Percentiles rank a stretch among this genome's conserved stretches.
These are phyloP conservation scores for Trichogramma dendrolimi DNA, from an alignment of 2,888 invertebrate genomes.

Conservation along the genomic window DNA sequence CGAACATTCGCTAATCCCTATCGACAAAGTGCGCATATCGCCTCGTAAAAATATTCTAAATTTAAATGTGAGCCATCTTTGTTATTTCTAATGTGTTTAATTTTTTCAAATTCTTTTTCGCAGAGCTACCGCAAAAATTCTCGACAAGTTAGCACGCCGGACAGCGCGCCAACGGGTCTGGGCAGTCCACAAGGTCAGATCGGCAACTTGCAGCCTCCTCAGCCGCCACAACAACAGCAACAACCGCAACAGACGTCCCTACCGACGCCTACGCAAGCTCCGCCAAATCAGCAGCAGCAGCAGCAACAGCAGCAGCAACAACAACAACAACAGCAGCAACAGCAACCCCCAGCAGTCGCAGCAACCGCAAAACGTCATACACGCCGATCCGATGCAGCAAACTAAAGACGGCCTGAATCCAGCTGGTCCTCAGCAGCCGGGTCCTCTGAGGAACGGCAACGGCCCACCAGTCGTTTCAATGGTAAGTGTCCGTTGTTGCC, in stretches of 20 bases:
- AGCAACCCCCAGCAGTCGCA: constrained; percentile 39
- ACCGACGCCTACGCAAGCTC: constrained; percentile 20
- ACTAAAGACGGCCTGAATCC: constrained; percentile 50
- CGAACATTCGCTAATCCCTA: too few relatives aligned
- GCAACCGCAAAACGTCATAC: constrained; percentile 33
- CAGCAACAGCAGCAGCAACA: constrained; percentile 49
- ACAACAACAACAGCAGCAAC: constrained; percentile 36
- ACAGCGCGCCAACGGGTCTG: constrained; percentile 48
- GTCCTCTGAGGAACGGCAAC: constrained; percentile 49
- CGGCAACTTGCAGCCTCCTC: constrained; percentile 45
- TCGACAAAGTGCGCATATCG: too few relatives aligned
- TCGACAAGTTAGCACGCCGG: constrained; percentile 50
- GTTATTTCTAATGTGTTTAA: not conserved
- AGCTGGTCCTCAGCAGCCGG: constrained; percentile 47
- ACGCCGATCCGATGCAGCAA: constrained; percentile 50
- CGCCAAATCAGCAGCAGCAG: constrained; percentile 39
- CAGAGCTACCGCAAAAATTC: constrained; percentile 51
- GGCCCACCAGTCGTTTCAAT: constrained; percentile 50
- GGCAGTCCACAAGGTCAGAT: constrained; percentile 49
- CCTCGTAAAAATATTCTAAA: too few relatives aligned
- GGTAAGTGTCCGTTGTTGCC: constrained; percentile 37
- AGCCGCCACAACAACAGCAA: constrained; percentile 38
- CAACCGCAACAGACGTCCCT: constrained; percentile 33
- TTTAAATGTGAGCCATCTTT: not conserved
- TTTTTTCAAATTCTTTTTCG: constrained; percentile 15